phyloP scores from a whole-genome alignment of 1,140 invertebrate genomes.

The Drosophila sturtevanti region DNA sequence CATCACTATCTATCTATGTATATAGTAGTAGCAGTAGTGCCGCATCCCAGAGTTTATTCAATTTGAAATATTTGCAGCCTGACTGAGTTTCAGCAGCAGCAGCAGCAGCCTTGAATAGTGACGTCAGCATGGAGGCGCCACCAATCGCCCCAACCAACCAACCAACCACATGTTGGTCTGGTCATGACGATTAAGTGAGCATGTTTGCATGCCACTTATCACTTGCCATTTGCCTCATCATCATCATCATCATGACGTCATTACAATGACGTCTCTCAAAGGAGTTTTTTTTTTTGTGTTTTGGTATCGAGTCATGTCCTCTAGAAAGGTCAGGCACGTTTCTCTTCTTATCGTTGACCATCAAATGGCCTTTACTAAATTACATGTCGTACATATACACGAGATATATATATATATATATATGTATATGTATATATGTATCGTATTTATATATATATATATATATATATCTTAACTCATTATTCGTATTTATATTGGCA shows the following conservation, averaged over 20 bases:
- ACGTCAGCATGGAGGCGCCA: conserved; percentile 44
- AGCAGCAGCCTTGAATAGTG: conserved; percentile 25
- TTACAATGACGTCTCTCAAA: conserved; percentile 37
- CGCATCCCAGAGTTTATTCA: conserved; percentile 31
- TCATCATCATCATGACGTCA: conserved; percentile 38
- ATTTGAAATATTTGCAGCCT: conserved; percentile 53
- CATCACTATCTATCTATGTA: conserved; percentile 13
- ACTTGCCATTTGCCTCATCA: background rate
- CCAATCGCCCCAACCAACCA: too few species aligned
- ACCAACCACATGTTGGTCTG: conserved; percentile 21
- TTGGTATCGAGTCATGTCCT: conserved; percentile 8
- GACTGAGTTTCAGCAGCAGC: conserved; percentile 10
- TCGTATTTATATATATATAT: conserved; percentile 38
- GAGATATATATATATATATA: background rate
- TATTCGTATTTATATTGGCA: conserved; percentile 47
- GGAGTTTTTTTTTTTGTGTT: background rate
- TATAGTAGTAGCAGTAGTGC: too few species aligned
- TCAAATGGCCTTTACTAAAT: conserved; percentile 9
- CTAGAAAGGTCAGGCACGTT: conserved; percentile 33
- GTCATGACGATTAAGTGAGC: conserved; percentile 37
- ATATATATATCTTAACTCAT: conserved; percentile 35
- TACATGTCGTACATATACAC: conserved; percentile 29
- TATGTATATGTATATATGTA: conserved; percentile 29
- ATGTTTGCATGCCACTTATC: conserved; percentile 48
- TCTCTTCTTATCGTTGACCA: conserved; percentile 13